Evolutionary conservation across 2,888 invertebrate species (phyloP), one percentile per base, ranked within the genome.

Genomic region (Pseudolycoriella hygida): DNA sequence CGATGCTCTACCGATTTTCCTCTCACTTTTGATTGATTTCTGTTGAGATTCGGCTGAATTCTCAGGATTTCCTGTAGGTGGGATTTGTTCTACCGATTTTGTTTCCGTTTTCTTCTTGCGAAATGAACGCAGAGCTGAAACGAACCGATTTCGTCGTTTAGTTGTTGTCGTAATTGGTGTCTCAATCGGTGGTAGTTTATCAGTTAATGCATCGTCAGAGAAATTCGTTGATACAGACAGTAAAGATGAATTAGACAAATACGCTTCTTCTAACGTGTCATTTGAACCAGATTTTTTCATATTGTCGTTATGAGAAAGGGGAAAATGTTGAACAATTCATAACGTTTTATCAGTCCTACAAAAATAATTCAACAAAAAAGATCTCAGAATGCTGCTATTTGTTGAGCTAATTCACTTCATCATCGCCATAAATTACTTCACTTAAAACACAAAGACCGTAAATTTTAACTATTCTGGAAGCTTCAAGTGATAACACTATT

Each of bases 281-380:
- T 37, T 44, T n/a, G 47, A 47, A 31, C 44, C 46, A 32, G 47
- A 43, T 45, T 40, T 49, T 45, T 42, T 49, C 49, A 49, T 49
- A 39, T 49, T 49, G 15, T 34, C 34, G 34, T 10, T 34, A 34
- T 6, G 25, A 4, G 25, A 25, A 8, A 25, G n/a, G n/a, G n/a
- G n/a, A 6, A 6, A 25, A 25, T 6, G 25, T 25, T 8, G 25
- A 25, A 25, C 25, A 8, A 34, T 34, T 14, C 34, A 14, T 34
- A 14, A 34, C 34, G 4, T 34, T 14, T 8, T 34, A 4, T 34
- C 4, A 4, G 34, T 34, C 5, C 8, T 34, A 34, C 34, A 34
- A 12, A 34, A 8, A 14, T 5, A 3, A 12, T 34, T 34, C 15
- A 34, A 34, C n/a, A 34, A 12, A 34, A 14, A 34, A 34, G 30